These are phyloP conservation scores for Engraulis encrasicolus DNA, from an alignment of 2,113 vertebrate species.

Conservation along the genomic window DNA sequence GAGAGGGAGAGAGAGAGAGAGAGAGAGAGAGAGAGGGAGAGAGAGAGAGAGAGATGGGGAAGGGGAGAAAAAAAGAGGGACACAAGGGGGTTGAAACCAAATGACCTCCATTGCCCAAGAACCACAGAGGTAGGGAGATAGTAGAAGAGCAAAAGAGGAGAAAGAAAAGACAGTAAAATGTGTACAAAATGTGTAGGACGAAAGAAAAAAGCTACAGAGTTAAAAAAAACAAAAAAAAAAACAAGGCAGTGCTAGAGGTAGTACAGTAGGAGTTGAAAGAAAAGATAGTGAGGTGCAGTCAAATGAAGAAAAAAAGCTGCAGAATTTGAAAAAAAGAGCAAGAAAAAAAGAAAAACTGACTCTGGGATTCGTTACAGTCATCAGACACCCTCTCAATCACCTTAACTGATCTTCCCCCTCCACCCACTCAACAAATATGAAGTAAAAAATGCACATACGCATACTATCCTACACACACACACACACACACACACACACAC, in stretches of 20 bases:
- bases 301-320: no score
- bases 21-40: neutral
- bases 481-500: neutral
- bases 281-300: no score
- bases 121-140: neutral
- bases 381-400: neutral
- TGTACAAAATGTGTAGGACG: no score
- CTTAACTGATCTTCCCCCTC: neutral
- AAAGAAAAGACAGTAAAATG: no score
- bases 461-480: no score
- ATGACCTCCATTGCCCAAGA: no score
- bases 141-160: neutral
- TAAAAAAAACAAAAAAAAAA: no score
- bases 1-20: slow-evolving; percentile 30
- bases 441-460: neutral
- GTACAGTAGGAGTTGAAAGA: no score
- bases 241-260: no score
- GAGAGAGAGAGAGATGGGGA: neutral
- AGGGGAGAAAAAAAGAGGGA: slow-evolving; percentile 13
- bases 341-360: neutral
- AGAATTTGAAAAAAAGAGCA: no score
- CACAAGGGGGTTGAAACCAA: neutral
- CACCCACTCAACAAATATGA: neutral
- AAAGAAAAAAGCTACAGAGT: no score
- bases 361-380: neutral